phyloP scores from a whole-genome alignment of 37 sponge, comb jelly and placozoan genomes.

The Ephydatia muelleri region DNA sequence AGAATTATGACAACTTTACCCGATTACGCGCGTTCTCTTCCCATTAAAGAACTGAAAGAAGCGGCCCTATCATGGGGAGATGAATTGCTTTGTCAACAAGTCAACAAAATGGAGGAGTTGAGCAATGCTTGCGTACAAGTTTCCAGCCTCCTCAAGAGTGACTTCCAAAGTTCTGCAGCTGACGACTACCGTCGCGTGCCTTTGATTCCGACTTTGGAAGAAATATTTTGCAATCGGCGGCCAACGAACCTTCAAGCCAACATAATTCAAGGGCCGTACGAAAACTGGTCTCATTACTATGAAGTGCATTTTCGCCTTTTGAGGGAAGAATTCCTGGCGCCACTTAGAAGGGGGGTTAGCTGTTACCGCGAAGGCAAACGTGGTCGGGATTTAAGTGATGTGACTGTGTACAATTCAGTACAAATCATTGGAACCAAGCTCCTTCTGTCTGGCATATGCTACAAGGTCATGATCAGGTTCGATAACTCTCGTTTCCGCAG shows the following conservation, averaged over 20 bases:
- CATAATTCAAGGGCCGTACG: constrained; percentile 40
- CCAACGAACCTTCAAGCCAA: constrained; percentile 6
- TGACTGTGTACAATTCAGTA: constrained; percentile 51
- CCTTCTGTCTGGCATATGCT: constrained; percentile 18
- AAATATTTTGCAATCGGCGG: background rate
- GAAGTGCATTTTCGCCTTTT: constrained; percentile 62
- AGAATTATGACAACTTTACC: background rate
- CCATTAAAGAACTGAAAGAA: background rate
- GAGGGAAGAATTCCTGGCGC: constrained; percentile 64
- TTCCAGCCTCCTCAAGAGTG: too few species aligned
- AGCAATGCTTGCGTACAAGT: too few species aligned
- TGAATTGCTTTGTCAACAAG: background rate
- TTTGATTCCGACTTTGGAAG: background rate
- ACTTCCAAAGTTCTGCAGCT: too few species aligned
- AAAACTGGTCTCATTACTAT: constrained; percentile 30
- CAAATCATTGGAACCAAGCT: constrained; percentile 17
- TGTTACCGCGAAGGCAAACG: constrained; percentile 1
- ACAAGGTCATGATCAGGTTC: constrained; percentile 36
- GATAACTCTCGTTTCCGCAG: background rate
- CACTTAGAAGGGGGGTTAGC: constrained; percentile 46
- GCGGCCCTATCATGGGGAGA: background rate
- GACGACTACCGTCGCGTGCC: background rate
- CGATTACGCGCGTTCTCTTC: background rate
- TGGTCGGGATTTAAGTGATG: constrained; percentile 23
- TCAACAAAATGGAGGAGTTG: background rate